Conservation (phyloP, 2,797 vertebrate species). For the Percopsis omiscomaycus region DNA sequence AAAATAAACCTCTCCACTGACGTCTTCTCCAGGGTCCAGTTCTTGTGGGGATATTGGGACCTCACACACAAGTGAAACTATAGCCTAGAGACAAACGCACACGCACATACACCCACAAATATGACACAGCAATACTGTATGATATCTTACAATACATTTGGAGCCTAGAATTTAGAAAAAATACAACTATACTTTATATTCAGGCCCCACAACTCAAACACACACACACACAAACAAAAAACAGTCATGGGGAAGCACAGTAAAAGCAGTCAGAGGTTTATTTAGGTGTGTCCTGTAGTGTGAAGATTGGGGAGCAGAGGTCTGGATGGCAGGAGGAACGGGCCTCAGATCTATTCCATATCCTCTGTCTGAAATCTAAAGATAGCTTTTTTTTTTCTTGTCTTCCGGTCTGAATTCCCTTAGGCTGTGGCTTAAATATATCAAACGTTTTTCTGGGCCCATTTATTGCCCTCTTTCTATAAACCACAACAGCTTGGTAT, state of each 20-base stretch:
- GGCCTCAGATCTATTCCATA: neutral
- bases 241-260: neutral
- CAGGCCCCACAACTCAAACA: neutral
- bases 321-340: conserved; percentile 18
- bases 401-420: neutral
- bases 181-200: neutral
- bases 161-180: neutral
- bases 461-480: neutral
- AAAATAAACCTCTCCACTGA: conserved; percentile 31
- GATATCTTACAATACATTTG: conserved; percentile 3
- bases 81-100: conserved; percentile 31
- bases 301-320: conserved; percentile 25
- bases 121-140: conserved; percentile 1
- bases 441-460: neutral
- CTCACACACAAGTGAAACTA: conserved; percentile 8
- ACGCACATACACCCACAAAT: conserved; percentile 7
- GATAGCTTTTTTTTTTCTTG: neutral
- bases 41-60: conserved; percentile 15
- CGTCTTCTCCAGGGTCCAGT: conserved; percentile 7
- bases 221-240: conserved; percentile 10
- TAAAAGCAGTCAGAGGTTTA: conserved; percentile 42
- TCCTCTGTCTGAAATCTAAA: neutral
- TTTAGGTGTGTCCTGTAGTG: conserved; percentile 37
- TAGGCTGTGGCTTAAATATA: neutral
- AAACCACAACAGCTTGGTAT: no score